Evolutionary conservation across 2,113 vertebrate species (phyloP), one percentile per base, ranked within the genome.

Genomic region (Gila orcuttii): DNA sequence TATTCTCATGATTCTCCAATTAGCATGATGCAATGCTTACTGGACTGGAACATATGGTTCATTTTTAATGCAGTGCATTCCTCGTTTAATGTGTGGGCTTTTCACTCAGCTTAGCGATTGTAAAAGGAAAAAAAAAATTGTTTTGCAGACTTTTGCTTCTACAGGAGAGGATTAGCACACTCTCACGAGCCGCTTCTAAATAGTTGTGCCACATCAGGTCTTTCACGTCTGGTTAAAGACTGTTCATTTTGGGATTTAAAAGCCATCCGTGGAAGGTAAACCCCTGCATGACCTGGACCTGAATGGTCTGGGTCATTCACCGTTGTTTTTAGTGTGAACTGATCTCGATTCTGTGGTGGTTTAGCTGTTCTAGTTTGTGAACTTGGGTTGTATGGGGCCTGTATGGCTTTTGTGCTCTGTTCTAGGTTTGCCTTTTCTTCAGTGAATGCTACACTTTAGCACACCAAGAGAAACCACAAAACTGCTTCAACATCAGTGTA

Each of bases 61-160:
- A 78, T 85, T 87, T 87, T 66, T 55, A 89, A 85, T 78, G 62
- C 71, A 79, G 60, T 81, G 69, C 85, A 84, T 84, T 86, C 78
- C 73, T 78, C 78, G 19, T 79, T 87, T 85, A 82, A 87, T 73
- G 85, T 85, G 50, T 84, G 79, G 42, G 78, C 83, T 86, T 86
- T 86, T 85, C 85, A 84, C 85, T 25, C 59, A 62, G 71, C 62
- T 71, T 82, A 83, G 60, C 1, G 23, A 78, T 17, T 78, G 75
- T 81, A 57, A 55, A 57, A 57, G 19, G 7, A 57, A 47, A n/a
- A 47, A 47, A 74, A 79, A 71, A 85, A 50, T 12, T 73, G 71
- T 77, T 88, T 60, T 47, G 47, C 50, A 81, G 47, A 52, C 82
- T 23, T 50, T 84, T 82, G n/a, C 47, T 77, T 89, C 69, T 79